Percentiles rank a stretch among this genome's conserved stretches.
Conservation (phyloP, 2,113 vertebrate genomes). For the Calyptommatus sinebrachiatus region DNA sequence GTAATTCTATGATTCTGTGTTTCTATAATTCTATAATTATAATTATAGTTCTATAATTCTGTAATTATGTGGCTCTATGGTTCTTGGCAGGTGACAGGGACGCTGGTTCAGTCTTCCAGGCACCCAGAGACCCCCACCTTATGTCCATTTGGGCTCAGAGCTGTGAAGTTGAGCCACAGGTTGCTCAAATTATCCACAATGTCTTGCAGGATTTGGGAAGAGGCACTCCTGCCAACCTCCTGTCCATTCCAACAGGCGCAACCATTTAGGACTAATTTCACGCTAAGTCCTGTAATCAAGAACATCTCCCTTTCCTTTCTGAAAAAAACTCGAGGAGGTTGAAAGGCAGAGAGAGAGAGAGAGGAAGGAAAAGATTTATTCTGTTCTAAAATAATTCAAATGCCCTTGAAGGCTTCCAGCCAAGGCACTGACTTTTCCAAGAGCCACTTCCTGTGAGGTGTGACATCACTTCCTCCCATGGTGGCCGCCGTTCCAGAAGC, state of each 20-base stretch:
- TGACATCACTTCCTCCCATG: not conserved
- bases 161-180: too few relatives aligned
- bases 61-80: too few relatives aligned
- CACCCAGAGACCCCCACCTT: too few relatives aligned
- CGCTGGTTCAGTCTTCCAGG: too few relatives aligned
- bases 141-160: too few relatives aligned
- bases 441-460: not conserved
- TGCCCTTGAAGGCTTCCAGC: constrained; percentile 20
- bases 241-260: constrained; percentile 11
- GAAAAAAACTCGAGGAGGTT: not conserved
- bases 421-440: fast-evolving
- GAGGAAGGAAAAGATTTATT: not conserved
- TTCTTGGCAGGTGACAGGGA: too few relatives aligned
- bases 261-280: constrained; percentile 46
- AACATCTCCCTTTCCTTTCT: constrained; percentile 25
- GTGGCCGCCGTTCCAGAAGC: not conserved
- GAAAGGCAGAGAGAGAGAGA: constrained; percentile 10
- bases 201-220: not conserved
- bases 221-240: not conserved
- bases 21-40: too few relatives aligned
- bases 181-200: not conserved
- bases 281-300: constrained; percentile 35
- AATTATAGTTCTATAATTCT: too few relatives aligned
- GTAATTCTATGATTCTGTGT: too few relatives aligned
- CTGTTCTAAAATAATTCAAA: constrained; percentile 11